These are phyloP conservation scores for Orcinus orca DNA, from an alignment of 2,113 vertebrate genomes.

Conservation along the genomic window DNA sequence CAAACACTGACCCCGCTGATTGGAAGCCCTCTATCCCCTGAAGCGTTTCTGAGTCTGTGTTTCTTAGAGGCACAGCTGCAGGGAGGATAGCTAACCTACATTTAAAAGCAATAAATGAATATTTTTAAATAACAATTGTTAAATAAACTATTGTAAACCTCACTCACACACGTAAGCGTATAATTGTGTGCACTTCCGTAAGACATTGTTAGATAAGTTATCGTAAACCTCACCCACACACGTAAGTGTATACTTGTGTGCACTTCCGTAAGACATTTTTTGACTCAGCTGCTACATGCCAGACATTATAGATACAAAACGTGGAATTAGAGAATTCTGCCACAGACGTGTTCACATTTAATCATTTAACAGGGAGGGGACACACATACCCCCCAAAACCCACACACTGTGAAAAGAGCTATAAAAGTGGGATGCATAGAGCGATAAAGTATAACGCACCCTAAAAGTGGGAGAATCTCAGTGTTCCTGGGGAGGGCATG, in stretches of 20 bases:
- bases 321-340: background rate
- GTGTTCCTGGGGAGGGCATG: background rate
- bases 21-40: background rate
- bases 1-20: accelerated
- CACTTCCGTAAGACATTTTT: background rate
- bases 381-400: background rate
- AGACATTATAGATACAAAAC: background rate
- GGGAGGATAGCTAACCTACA: background rate
- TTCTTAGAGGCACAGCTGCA: background rate
- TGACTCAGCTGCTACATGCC: background rate
- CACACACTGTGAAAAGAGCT: background rate
- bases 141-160: background rate
- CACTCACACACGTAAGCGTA: background rate
- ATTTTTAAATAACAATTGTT: background rate
- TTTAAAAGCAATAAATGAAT: background rate
- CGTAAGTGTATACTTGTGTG: background rate
- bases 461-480: accelerated
- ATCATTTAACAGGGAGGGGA: background rate
- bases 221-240: background rate
- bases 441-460: accelerated
- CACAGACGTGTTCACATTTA: background rate
- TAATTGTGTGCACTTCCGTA: background rate
- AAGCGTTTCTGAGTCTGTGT: background rate
- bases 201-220: no score
- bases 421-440: accelerated